Base-by-base conservation (phyloP, 2,888 invertebrate species). In the Oscheius onirici region DNA sequence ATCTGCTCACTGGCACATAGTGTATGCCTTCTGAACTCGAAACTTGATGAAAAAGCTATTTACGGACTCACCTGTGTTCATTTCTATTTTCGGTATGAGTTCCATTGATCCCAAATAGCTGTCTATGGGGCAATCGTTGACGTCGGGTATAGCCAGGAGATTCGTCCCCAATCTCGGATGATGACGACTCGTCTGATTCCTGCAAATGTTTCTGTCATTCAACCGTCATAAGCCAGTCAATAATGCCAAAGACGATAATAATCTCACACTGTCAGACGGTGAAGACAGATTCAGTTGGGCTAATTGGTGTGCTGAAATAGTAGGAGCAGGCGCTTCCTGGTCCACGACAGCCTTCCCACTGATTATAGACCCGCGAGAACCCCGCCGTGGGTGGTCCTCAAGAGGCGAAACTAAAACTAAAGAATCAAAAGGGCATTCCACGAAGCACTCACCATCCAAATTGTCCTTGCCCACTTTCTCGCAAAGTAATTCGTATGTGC, bases 111-210 rank as follows among this genome's bases (percentile, higher is more conserved):
- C 66, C 66, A 17, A 66, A 66, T 11, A 52, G 43, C 15, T 40
- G 52, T 15, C 66, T 26, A 66, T 66, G 24, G 24, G 52, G 52
- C 43, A 52, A 26, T 24, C 52, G 40, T 17, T 40, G 26, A 10
- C 71, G 69, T 55, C 67, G 26, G 13, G 78, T 76, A 26, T 65
- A 71, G 0, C 72, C 58, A 13, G 77, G 76, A 15, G 77, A 77
- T 17, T 77, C 75, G n/a, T 78, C 77, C 15, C 77, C 73, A 22
- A 81, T 49, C 24, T 85, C 84, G 40, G 80, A 82, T n/a, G 80
- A 76, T 13, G 79, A 80, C 11, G 83, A 83, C 34, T 86, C 84
- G 60, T 84, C 84, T 3, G 86, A 86, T 61, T 85, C 85, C 83
- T 85, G 70, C 60, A 80, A 68, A 0, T n/a, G 46, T 46, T n/a